Percentiles rank a stretch among this genome's conserved stretches.
Evolutionary conservation across 2,797 vertebrate species (phyloP).

Genomic region (Acanthis flammea): DNA sequence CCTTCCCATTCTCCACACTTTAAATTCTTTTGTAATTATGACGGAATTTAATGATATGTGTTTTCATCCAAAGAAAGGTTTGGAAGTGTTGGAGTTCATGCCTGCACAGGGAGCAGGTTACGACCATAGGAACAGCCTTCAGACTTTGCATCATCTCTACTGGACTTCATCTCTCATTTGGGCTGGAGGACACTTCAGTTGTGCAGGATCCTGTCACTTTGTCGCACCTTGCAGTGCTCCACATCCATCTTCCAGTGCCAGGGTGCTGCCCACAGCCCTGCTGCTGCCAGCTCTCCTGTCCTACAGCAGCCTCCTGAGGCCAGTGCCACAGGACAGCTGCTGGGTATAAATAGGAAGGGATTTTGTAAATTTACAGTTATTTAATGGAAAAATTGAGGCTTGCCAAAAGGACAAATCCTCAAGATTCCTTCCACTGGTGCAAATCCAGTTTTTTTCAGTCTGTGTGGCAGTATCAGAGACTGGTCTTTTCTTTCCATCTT

Average conservation of each 20-base stretch:
- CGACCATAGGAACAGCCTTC: neutral
- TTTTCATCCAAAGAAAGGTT: neutral
- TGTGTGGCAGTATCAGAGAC: neutral
- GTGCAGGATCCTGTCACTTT: neutral
- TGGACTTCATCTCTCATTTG: neutral
- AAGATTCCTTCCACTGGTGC: neutral
- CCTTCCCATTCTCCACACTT: neutral
- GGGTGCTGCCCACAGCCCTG: neutral
- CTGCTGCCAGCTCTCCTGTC: neutral
- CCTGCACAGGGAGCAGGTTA: too few species aligned
- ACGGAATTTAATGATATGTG: neutral
- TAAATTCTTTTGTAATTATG: neutral
- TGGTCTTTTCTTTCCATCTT: neutral
- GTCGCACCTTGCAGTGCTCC: neutral
- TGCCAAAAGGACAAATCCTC: neutral
- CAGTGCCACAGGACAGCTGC: fast-evolving
- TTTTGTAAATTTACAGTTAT: neutral
- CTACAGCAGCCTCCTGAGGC: neutral
- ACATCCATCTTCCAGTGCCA: neutral
- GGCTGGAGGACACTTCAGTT: neutral
- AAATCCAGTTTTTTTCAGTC: neutral
- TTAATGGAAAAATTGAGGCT: neutral
- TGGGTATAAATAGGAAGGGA: neutral
- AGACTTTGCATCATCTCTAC: neutral
- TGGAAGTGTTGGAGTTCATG: fast-evolving